These are phyloP conservation scores for Pantelozetes paolii DNA, from an alignment of 2,888 invertebrate species.

Conservation along the genomic window DNA sequence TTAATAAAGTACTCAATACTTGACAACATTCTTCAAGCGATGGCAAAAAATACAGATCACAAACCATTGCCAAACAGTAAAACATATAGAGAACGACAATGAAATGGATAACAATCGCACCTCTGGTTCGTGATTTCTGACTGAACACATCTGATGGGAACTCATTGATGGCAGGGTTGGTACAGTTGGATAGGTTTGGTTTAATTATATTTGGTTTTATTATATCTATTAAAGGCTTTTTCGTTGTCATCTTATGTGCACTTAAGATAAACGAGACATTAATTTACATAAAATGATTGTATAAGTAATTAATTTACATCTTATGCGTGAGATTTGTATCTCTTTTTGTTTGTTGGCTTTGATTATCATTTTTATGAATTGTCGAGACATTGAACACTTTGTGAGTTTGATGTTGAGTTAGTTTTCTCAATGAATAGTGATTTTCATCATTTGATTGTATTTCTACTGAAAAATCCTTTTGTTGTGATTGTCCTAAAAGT, in stretches of 20 bases:
- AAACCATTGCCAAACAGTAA: constrained; percentile 48
- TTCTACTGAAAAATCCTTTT: neutral
- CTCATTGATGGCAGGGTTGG: constrained; percentile 46
- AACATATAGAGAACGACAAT: constrained; percentile 47
- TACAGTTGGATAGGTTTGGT: constrained; percentile 37
- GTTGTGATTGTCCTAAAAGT: constrained; percentile 32
- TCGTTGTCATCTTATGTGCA: constrained; percentile 24
- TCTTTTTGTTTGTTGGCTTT: neutral
- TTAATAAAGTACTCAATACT: constrained; percentile 23
- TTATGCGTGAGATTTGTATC: constrained; percentile 11
- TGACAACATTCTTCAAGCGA: constrained; percentile 47
- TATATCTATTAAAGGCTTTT: constrained; percentile 34
- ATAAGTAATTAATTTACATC: constrained; percentile 17
- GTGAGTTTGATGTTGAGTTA: constrained; percentile 14
- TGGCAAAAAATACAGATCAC: constrained; percentile 49
- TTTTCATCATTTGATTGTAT: constrained; percentile 1
- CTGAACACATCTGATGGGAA: constrained; percentile 48
- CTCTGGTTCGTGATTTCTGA: constrained; percentile 45
- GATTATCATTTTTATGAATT: neutral
- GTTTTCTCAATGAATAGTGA: neutral
- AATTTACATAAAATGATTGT: neutral
- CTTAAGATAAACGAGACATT: neutral
- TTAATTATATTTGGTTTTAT: neutral
- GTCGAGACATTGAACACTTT: neutral
- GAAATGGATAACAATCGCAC: constrained; percentile 48